Evolutionary conservation across 2,888 invertebrate species (phyloP), one percentile per base, ranked within the genome.

Genomic region (Conus canariensis): DNA sequence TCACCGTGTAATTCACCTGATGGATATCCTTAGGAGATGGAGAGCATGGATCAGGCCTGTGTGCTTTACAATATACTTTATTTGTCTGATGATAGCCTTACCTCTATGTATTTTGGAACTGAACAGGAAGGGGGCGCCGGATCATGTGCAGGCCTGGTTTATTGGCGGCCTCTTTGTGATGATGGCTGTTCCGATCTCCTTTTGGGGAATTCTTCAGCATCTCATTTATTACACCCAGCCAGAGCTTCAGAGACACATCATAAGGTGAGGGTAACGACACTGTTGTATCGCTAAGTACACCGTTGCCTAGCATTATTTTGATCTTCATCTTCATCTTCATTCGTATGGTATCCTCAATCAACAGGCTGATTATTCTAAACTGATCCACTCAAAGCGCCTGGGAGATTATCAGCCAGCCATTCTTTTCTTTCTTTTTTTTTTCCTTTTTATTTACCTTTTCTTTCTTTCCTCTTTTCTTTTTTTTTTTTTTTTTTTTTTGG

Each of bases 171-270:
- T 98, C n/a, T 99, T 99, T 97, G 99, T 98, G 56, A 97, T 98
- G 92, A 97, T 99, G 90, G 98, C 99, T 0, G 97, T 99, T 87
- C 99, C 99, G 0, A 98, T 99, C 92, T 98, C 99, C 85, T 97
- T 99, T 94, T 99, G 98, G 98, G 98, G 99, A 96, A 99, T 99
- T 94, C 98, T 98, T 85, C 98, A 99, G 96, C 99, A 99, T 96
- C 97, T 99, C 95, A 98, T 99, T 90, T 98, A 99, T 96, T 99
- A 98, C 95, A 98, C 98, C 0, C 98, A 98, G 95, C 99, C 99
- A 25, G 98, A 97, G 93, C 97, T 99, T 93, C 99, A 99, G 95
- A 98, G 98, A 96, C 98, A 99, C 96, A 98, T 99, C 92, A 98
- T 99, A 93, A 98, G 99, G 98, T 98, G 94, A 91, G 83, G 30